Evolutionary conservation across 2,888 invertebrate genomes (phyloP).

Genomic region (Acholoe squamosa): DNA sequence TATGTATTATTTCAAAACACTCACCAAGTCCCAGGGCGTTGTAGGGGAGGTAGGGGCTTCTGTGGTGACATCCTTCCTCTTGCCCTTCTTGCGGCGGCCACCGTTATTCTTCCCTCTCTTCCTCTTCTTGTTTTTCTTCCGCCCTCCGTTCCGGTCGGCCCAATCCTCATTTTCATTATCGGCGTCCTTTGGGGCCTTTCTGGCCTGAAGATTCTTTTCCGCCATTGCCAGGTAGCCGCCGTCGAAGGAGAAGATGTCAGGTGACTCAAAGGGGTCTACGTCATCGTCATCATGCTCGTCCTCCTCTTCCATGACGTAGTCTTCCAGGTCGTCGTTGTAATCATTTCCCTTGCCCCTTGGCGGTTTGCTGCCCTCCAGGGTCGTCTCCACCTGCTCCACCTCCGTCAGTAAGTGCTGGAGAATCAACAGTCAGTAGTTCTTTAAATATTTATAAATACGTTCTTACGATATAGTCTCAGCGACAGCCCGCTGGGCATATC

Average conservation of each 20-base stretch:
- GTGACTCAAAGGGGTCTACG: background rate
- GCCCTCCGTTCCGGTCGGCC: constrained; percentile 8
- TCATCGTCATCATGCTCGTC: constrained; percentile 69
- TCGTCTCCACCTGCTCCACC: constrained; percentile 29
- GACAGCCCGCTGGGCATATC: no score
- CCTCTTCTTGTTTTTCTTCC: constrained; percentile 63
- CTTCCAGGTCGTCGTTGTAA: constrained; percentile 65
- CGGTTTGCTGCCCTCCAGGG: constrained; percentile 29
- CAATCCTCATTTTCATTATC: constrained; percentile 35
- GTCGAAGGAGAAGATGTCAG: constrained; percentile 36
- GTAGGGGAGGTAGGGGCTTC: background rate
- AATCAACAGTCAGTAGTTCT: no score
- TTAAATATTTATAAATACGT: no score
- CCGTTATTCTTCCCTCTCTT: constrained; percentile 68
- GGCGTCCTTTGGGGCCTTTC: background rate
- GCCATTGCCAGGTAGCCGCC: background rate
- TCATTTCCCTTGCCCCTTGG: constrained; percentile 39
- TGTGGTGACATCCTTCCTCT: constrained; percentile 4
- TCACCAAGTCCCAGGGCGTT: constrained; percentile 16
- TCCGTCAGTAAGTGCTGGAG: constrained; percentile 5
- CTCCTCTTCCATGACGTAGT: constrained; percentile 68
- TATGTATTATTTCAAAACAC: background rate
- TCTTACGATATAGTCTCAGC: no score
- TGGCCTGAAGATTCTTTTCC: background rate
- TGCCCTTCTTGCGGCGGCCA: background rate